A percentile compares a stretch with the other conserved stretches of the same genome.
Evolutionary conservation across 2,888 invertebrate genomes (phyloP).

Genomic region (Cheilosia urbana): DNA sequence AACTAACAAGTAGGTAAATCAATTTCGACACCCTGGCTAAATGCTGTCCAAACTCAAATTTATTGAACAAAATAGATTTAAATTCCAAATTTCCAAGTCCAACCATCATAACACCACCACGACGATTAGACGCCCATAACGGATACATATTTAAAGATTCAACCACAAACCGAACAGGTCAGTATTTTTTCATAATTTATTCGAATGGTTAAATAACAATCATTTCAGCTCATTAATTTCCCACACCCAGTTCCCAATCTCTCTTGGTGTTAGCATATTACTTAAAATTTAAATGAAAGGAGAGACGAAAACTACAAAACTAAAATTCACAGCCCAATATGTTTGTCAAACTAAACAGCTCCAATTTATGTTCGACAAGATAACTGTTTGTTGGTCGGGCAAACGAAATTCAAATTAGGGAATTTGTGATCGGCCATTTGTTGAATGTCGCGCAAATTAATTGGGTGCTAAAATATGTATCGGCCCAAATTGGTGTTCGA

Average conservation of each 20-base stretch:
- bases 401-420: constrained; percentile 54
- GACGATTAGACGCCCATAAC: constrained; percentile 9
- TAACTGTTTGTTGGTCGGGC: constrained; percentile 37
- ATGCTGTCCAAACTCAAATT: too few relatives aligned
- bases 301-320: constrained; percentile 22
- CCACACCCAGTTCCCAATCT: constrained; percentile 44
- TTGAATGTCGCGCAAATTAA: constrained; percentile 68
- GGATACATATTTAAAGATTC: constrained; percentile 8
- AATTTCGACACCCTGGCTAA: too few relatives aligned
- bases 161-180: not conserved
- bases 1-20: too few relatives aligned
- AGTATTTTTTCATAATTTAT: constrained; percentile 21
- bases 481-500: constrained; percentile 64
- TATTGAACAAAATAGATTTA: too few relatives aligned
- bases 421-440: constrained; percentile 57
- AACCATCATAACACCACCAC: constrained; percentile 10
- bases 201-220: constrained; percentile 54
- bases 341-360: constrained; percentile 15
- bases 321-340: constrained; percentile 15
- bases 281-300: constrained; percentile 45
- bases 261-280: constrained; percentile 34
- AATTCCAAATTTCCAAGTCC: too few relatives aligned
- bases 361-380: constrained; percentile 62
- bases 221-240: constrained; percentile 43
- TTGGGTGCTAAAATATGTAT: constrained; percentile 71